A percentile compares a stretch with the other conserved stretches of the same genome.
Evolutionary conservation across 2,888 invertebrate genomes (phyloP).

Genomic region (Drosophila kuntzei): DNA sequence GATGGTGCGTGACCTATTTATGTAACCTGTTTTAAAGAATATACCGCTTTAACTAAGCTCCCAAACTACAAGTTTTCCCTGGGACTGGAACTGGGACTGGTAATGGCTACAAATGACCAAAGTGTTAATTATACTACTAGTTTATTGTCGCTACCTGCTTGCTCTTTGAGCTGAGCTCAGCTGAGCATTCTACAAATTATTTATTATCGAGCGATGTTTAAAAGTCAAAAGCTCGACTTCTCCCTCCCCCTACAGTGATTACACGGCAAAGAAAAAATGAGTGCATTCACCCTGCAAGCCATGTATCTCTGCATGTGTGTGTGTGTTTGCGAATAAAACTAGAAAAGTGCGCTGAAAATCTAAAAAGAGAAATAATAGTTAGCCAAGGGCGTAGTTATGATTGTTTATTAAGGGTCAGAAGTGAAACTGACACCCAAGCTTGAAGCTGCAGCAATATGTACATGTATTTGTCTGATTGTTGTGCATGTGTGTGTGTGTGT

Average conservation of each 20-base stretch:
- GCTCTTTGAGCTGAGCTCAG: constrained; percentile 3
- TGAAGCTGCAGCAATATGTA: constrained; percentile 19
- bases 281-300: constrained; percentile 82
- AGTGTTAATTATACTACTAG: constrained; percentile 68
- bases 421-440: constrained; percentile 47
- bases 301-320: constrained; percentile 20
- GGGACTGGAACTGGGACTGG: constrained; percentile 31
- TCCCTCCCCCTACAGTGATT: constrained; percentile 27
- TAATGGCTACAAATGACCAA: constrained; percentile 43
- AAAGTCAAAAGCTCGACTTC: constrained; percentile 35
- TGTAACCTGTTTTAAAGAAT: constrained; percentile 82
- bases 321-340: constrained; percentile 43
- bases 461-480: constrained; percentile 7
- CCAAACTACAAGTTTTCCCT: constrained; percentile 67
- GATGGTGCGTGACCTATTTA: constrained; percentile 83
- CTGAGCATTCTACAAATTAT: constrained; percentile 28
- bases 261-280: constrained; percentile 54
- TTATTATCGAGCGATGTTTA: constrained; percentile 50
- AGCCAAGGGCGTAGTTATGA: constrained; percentile 51
- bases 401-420: constrained; percentile 58
- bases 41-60: constrained; percentile 61
- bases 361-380: constrained; percentile 48
- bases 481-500: constrained; percentile 9
- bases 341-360: constrained; percentile 63
- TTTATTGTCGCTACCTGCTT: constrained; percentile 20